phyloP scores from a whole-genome alignment of 2,888 invertebrate genomes.

The Mesochorus sp. region DNA sequence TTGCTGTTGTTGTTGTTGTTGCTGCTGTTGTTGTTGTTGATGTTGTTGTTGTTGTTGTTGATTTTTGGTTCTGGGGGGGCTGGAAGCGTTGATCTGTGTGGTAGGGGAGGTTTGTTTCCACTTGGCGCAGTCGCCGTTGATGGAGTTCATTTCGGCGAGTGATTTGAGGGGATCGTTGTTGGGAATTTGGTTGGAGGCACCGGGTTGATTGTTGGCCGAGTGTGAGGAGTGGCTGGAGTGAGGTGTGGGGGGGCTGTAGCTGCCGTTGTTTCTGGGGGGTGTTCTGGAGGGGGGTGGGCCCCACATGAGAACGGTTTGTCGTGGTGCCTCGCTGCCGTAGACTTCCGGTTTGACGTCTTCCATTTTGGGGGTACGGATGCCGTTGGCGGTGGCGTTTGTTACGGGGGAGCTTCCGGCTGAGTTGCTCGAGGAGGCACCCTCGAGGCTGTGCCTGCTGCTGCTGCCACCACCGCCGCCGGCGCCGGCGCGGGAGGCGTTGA shows the following conservation, averaged over 20 bases:
- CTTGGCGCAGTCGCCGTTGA: constrained; percentile 81
- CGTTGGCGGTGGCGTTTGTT: constrained; percentile 83
- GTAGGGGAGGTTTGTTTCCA: constrained; percentile 81
- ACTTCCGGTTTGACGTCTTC: constrained; percentile 85
- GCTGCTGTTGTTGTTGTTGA: constrained; percentile 74
- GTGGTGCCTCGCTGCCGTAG: constrained; percentile 84
- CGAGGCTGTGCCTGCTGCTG: constrained; percentile 78
- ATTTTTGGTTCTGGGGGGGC: constrained; percentile 77
- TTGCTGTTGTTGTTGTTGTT: constrained; percentile 71
- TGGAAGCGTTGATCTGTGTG: constrained; percentile 73
- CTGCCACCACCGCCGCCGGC: no score
- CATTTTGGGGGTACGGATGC: constrained; percentile 85
- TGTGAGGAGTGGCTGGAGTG: constrained; percentile 78
- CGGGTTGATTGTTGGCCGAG: constrained; percentile 67
- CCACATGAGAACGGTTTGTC: constrained; percentile 98
- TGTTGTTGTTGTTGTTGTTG: constrained; percentile 77
- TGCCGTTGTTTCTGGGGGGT: constrained; percentile 79
- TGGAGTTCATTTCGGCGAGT: constrained; percentile 82
- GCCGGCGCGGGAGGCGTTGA: constrained; percentile 76
- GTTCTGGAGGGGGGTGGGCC: constrained; percentile 83
- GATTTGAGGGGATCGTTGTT: constrained; percentile 83
- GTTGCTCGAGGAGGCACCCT: constrained; percentile 84
- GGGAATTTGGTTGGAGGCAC: constrained; percentile 44
- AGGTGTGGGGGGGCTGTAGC: constrained; percentile 79
- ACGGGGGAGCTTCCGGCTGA: constrained; percentile 87